Evolutionary conservation across 2,113 vertebrate genomes (phyloP).

Genomic region (Centrocercus urophasianus): DNA sequence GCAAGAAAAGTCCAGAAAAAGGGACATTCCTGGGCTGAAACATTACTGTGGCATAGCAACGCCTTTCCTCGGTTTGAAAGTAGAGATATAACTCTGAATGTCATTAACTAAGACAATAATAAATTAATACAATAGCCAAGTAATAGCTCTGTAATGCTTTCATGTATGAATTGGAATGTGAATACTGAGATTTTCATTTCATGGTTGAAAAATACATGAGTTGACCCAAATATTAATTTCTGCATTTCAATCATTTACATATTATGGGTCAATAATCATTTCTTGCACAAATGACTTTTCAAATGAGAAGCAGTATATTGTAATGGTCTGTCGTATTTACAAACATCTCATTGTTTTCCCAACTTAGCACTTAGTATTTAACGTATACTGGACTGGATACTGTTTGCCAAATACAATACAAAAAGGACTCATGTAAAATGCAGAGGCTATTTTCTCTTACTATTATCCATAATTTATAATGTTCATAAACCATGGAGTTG

Average conservation of each 20-base stretch:
- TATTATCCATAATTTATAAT: constrained; percentile 39
- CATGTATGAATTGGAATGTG: constrained; percentile 78
- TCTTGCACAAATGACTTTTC: constrained; percentile 80
- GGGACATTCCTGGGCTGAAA: background rate
- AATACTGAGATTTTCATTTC: constrained; percentile 81
- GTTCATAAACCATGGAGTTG: constrained; percentile 9
- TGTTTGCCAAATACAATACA: constrained; percentile 47
- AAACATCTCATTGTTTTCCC: constrained; percentile 72
- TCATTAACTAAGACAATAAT: constrained; percentile 77
- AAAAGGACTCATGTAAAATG: constrained; percentile 52
- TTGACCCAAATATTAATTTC: constrained; percentile 85
- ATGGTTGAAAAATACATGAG: constrained; percentile 82
- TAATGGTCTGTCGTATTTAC: constrained; percentile 78
- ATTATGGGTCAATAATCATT: constrained; percentile 82
- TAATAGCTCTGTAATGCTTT: constrained; percentile 70
- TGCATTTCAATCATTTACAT: constrained; percentile 80
- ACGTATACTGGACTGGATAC: constrained; percentile 48
- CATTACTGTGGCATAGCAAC: background rate
- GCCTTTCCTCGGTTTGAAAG: background rate
- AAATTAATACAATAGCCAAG: constrained; percentile 76
- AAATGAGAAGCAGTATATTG: constrained; percentile 79
- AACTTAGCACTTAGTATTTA: constrained; percentile 53
- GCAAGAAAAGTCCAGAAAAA: background rate
- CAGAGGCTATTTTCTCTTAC: constrained; percentile 43
- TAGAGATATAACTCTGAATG: constrained; percentile 21